phyloP scores from a whole-genome alignment of 2,113 vertebrate genomes.

The Lonchura striata region DNA sequence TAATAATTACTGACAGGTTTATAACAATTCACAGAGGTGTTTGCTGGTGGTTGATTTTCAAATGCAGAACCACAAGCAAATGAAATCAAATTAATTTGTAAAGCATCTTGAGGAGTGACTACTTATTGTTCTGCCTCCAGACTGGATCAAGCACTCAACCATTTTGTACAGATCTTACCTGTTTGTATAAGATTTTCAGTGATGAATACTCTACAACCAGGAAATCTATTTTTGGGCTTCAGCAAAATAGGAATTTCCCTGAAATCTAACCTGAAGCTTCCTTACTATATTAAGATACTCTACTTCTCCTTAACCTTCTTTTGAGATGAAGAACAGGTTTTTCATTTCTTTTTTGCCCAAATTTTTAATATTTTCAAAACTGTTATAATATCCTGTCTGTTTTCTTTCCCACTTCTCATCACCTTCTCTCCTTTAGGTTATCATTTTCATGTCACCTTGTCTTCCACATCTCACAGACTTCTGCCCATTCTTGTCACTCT shows the following conservation, averaged over 20 bases:
- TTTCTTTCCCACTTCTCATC: neutral
- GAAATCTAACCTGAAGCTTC: neutral
- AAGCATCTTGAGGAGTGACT: neutral
- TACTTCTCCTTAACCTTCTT: neutral
- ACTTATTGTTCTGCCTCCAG: neutral
- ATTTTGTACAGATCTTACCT: neutral
- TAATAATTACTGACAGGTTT: constrained; percentile 42
- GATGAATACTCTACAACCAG: neutral
- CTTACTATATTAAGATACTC: neutral
- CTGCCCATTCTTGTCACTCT: neutral
- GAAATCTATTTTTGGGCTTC: neutral
- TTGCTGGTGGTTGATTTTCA: neutral
- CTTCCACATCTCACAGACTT: neutral
- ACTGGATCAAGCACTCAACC: neutral
- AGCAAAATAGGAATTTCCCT: neutral
- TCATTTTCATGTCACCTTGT: neutral
- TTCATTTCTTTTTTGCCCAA: neutral
- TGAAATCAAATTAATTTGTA: neutral
- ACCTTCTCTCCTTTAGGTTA: neutral
- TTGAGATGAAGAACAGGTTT: neutral
- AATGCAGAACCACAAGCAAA: neutral
- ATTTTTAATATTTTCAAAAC: neutral
- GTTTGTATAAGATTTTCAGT: neutral
- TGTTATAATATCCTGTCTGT: neutral
- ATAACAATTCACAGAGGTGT: neutral